phyloP scores from a whole-genome alignment of 1,140 invertebrate genomes.

The Solen grandis region DNA sequence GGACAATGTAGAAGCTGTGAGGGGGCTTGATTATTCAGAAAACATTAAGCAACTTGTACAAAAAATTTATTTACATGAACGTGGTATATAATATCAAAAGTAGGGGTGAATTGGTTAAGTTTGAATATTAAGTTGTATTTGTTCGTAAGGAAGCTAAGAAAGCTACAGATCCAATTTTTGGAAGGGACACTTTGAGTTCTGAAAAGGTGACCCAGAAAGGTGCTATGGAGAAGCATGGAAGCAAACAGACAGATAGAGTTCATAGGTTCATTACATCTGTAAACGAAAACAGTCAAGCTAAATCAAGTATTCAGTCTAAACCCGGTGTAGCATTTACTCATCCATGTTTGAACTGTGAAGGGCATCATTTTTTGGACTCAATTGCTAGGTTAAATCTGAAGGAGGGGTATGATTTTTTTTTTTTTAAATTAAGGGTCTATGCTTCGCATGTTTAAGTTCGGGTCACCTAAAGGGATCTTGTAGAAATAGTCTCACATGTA shows the following conservation, averaged over 20 bases:
- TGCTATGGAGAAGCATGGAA: background rate
- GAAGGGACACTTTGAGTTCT: background rate
- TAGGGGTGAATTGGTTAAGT: background rate
- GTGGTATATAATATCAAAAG: background rate
- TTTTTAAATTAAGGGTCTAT: background rate
- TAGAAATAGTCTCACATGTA: background rate
- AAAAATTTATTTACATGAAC: conserved; percentile 9
- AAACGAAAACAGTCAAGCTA: background rate
- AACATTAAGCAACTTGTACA: conserved; percentile 33
- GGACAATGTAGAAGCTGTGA: conserved; percentile 21
- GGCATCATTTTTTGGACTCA: background rate
- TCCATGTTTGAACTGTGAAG: background rate
- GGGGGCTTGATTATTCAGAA: conserved; percentile 39
- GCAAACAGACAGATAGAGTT: background rate
- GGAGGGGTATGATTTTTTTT: background rate
- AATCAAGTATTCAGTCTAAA: background rate
- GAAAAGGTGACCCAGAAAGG: background rate
- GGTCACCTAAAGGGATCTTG: background rate
- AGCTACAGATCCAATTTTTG: background rate
- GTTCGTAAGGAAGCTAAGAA: background rate
- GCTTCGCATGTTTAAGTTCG: background rate
- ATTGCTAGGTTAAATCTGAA: background rate
- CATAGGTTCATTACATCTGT: background rate
- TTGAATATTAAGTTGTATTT: background rate
- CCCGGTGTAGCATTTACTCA: background rate